Conservation (phyloP, 1,140 invertebrate species). For the Camponotus vicinus region DNA sequence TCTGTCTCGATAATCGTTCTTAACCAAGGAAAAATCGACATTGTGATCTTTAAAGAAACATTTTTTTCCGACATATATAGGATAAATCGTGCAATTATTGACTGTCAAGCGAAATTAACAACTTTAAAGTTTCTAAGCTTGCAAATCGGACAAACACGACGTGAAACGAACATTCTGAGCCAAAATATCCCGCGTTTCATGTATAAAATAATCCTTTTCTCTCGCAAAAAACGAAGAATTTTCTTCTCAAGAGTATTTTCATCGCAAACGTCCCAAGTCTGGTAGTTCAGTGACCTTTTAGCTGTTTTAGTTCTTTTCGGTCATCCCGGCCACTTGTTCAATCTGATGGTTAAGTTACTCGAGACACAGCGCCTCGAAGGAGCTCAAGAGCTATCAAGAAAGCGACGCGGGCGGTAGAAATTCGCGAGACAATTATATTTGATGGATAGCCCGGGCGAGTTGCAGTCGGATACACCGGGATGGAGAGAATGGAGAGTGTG, state of each 20-base stretch:
- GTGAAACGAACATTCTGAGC: not conserved
- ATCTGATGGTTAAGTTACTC: conserved; percentile 48
- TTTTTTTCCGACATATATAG: not conserved
- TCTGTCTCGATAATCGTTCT: not conserved
- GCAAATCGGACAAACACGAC: not conserved
- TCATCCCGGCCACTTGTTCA: conserved; percentile 39
- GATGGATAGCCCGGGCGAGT: conserved; percentile 55
- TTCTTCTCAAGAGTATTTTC: conserved; percentile 19
- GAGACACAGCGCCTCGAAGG: conserved; percentile 42
- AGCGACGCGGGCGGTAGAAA: conserved; percentile 33
- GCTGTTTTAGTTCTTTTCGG: conserved; percentile 9
- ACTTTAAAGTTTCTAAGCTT: not conserved
- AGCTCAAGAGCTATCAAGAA: conserved; percentile 30
- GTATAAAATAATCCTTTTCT: conserved; percentile 11
- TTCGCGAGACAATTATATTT: conserved; percentile 67
- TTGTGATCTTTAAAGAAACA: not conserved
- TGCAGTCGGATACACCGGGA: conserved; percentile 45
- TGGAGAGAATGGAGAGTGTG: conserved; percentile 29
- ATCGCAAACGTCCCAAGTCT: conserved; percentile 9
- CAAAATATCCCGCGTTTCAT: not conserved
- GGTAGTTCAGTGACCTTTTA: conserved; percentile 4
- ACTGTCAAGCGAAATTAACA: not conserved
- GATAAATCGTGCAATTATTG: not conserved
- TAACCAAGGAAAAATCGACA: not conserved
- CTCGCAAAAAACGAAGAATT: not conserved